Evolutionary conservation across 2,797 vertebrate genomes (phyloP), one percentile per base, ranked within the genome.

Genomic region (Acestrorhynchus altus): DNA sequence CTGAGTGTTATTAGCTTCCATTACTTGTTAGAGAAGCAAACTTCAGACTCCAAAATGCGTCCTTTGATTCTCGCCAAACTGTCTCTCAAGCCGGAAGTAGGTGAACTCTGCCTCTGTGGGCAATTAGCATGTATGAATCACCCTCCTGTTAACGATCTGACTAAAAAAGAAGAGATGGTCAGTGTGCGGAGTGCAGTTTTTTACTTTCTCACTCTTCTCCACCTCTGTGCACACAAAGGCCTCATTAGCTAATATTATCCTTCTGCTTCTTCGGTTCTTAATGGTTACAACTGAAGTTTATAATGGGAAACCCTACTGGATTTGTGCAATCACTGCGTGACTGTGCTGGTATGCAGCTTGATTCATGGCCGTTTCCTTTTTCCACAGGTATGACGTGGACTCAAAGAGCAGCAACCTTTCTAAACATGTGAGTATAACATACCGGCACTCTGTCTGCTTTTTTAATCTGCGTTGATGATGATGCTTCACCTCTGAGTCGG

Each of bases 341-440:
- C 1, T 16, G 13, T 47, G 24, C 4, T 70, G 9, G 11, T 51
- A n/a, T 70, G 2, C 44, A 35, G 22, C n/a, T 46, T 10, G 3
- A 52, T 15, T 7, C 12, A 8, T 49, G 20, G 39, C 8, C 31
- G 7, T 40, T 67, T 44, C 24, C 78, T 81, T 76, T 87, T 86
- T 85, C 86, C 88, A 35, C 82, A 99, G 98, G 91, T 99, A 99
- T 15, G 98, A 99, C 80, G 96, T 99, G 40, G 98, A 99, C 89
- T 99, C 96, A 0, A 99, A 98, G 90, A 99, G 98, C 51, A 94
- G 95, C 84, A 98, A 98, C 86, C 93, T 99, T 66, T 98, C 96
- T 31, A 98, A 99, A 87, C 98, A 99, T 60, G 98, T 99, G 92
- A 97, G 97, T 97, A 80, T 24, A 64, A 22, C 22, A 75, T 74